Conservation (phyloP, 2,888 invertebrate genomes). For the Amiota minor region DNA sequence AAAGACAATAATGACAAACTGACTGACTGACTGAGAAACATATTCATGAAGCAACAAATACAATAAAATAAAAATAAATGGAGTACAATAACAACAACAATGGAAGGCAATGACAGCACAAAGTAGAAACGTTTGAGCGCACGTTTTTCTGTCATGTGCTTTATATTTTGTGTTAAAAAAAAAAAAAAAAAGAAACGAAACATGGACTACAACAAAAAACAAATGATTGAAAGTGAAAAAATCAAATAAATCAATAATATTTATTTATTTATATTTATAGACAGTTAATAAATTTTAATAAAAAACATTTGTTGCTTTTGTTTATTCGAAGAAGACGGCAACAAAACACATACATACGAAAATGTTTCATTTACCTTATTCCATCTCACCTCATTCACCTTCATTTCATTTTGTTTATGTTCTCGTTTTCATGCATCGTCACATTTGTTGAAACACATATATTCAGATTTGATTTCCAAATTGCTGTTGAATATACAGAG, state of each 20-base stretch:
- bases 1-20: neutral
- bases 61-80: constrained; percentile 27
- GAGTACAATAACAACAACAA: constrained; percentile 21
- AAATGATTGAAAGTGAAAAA: constrained; percentile 12
- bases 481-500: no score
- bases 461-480: no score
- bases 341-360: no score
- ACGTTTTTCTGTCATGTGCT: constrained; percentile 65
- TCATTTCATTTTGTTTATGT: no score
- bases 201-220: neutral
- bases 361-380: no score
- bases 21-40: neutral
- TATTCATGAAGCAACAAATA: neutral
- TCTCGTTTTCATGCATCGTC: no score
- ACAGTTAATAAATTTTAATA: no score
- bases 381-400: no score
- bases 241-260: neutral
- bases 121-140: constrained; percentile 35
- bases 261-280: neutral
- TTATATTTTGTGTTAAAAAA: constrained; percentile 20
- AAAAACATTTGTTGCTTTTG: no score
- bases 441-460: no score
- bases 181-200: neutral
- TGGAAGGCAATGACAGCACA: constrained; percentile 15
- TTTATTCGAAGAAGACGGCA: no score